These are phyloP conservation scores for Chouioia cunea DNA, from an alignment of 2,888 invertebrate genomes.

Conservation along the genomic window DNA sequence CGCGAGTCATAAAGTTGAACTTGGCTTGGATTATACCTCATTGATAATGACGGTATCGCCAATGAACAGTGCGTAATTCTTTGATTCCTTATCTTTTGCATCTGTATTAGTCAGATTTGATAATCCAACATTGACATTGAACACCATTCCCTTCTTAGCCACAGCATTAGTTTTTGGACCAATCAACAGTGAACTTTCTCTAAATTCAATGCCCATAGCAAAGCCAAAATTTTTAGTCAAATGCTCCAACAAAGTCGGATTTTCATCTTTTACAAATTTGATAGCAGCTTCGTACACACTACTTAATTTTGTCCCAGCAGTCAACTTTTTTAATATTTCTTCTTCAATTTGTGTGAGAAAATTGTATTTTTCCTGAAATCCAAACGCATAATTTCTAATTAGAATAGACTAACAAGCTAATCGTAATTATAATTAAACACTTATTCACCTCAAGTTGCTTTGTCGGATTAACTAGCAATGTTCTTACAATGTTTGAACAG, in stretches of 20 bases:
- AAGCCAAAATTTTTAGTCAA: slow-evolving; percentile 97
- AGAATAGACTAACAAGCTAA: slow-evolving; percentile 4
- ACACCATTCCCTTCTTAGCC: slow-evolving; percentile 94
- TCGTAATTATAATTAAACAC: too few species aligned
- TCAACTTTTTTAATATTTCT: slow-evolving; percentile 86
- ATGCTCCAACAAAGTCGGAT: slow-evolving; percentile 87
- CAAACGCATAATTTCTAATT: slow-evolving; percentile 25
- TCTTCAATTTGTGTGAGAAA: slow-evolving; percentile 91
- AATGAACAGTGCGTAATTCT: slow-evolving; percentile 92
- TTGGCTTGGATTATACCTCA: slow-evolving; percentile 72
- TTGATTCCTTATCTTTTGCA: slow-evolving; percentile 87
- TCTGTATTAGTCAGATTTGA: slow-evolving; percentile 86
- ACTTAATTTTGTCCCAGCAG: slow-evolving; percentile 85
- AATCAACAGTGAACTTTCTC: slow-evolving; percentile 93
- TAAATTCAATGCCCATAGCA: slow-evolving; percentile 98
- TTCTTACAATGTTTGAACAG: slow-evolving; percentile 97
- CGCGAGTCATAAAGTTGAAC: slow-evolving; percentile 1
- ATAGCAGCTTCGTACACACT: slow-evolving; percentile 89
- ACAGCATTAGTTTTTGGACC: slow-evolving; percentile 87
- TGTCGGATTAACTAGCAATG: slow-evolving; percentile 94
- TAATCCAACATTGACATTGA: slow-evolving; percentile 94
- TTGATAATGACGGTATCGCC: slow-evolving; percentile 98
- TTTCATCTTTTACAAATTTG: slow-evolving; percentile 86
- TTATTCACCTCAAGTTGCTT: slow-evolving; percentile 72
- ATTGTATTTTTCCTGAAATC: slow-evolving; percentile 87